These are phyloP conservation scores for Desoria tigrina DNA, from an alignment of 2,888 invertebrate species.

Conservation along the genomic window DNA sequence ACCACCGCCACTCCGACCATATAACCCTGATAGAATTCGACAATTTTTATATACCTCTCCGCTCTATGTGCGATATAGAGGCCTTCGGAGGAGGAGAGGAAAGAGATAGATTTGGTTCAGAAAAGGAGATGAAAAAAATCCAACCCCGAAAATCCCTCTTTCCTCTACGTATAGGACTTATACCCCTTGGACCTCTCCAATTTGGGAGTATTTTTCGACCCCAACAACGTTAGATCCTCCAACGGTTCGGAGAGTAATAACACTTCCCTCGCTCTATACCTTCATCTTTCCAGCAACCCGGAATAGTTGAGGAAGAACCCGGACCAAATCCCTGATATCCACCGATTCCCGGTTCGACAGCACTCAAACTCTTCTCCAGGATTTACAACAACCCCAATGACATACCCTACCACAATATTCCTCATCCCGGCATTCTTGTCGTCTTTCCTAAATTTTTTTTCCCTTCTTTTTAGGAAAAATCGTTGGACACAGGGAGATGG, in stretches of 20 bases:
- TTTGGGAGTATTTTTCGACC: constrained; percentile 19
- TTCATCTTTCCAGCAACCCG: neutral
- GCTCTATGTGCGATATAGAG: too few species aligned
- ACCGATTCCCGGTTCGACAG: constrained; percentile 29
- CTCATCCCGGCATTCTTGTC: constrained; percentile 6
- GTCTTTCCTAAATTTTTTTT: constrained; percentile 18
- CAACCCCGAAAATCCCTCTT: constrained; percentile 20
- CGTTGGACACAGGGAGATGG: constrained; percentile 21
- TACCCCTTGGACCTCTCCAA: constrained; percentile 35
- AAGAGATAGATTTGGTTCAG: too few species aligned
- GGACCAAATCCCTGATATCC: neutral
- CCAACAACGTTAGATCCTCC: neutral
- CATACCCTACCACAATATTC: constrained; percentile 42
- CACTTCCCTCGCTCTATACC: constrained; percentile 15
- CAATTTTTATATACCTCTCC: constrained; percentile 19
- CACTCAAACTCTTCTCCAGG: constrained; percentile 13
- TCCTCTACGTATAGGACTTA: constrained; percentile 14
- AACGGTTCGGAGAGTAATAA: constrained; percentile 14
- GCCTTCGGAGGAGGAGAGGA: too few species aligned
- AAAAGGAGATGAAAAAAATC: constrained; percentile 19
- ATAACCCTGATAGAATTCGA: neutral
- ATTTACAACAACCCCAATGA: constrained; percentile 34
- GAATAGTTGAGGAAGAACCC: neutral
- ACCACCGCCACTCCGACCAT: neutral
- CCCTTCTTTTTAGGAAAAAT: constrained; percentile 17